Percentiles rank a stretch among this genome's conserved stretches.
phyloP scores from a whole-genome alignment of 2,888 invertebrate species.

The Venusia cambrica region DNA sequence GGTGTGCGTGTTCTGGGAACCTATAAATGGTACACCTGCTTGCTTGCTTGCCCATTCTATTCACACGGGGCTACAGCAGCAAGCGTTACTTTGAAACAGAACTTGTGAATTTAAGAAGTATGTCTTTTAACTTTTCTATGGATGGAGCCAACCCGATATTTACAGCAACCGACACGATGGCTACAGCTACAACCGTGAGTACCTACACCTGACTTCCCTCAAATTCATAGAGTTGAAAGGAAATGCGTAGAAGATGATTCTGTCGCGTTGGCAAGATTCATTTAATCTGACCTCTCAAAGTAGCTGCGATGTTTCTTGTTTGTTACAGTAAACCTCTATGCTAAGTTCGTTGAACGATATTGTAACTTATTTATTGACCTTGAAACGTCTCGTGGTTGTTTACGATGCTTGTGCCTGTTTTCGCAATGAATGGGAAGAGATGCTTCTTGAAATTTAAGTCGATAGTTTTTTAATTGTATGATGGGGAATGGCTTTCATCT shows the following conservation, averaged over 20 bases:
- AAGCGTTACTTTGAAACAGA: slow-evolving; percentile 1
- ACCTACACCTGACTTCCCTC: slow-evolving; percentile 2
- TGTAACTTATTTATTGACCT: too few relatives aligned
- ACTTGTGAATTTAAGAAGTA: too few relatives aligned
- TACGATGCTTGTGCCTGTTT: too few relatives aligned
- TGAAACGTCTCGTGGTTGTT: too few relatives aligned
- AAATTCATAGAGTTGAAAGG: not conserved
- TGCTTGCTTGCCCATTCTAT: slow-evolving; percentile 36
- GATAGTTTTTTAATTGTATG: too few relatives aligned
- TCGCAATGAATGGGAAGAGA: too few relatives aligned
- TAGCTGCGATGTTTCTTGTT: slow-evolving; percentile 1
- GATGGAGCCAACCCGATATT: slow-evolving; percentile 55
- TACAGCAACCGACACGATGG: slow-evolving; percentile 47
- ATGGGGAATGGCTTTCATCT: too few relatives aligned
- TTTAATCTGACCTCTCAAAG: too few relatives aligned
- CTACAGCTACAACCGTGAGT: slow-evolving; percentile 53
- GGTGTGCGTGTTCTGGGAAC: slow-evolving; percentile 24
- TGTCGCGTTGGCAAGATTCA: slow-evolving; percentile 9
- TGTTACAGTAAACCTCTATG: too few relatives aligned
- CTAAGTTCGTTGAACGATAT: too few relatives aligned
- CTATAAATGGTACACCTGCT: slow-evolving; percentile 45
- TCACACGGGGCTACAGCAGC: slow-evolving; percentile 11
- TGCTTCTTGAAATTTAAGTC: too few relatives aligned
- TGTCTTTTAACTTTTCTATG: slow-evolving; percentile 45
- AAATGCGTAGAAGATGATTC: too few relatives aligned